Evolutionary conservation across 2,888 invertebrate genomes (phyloP), one percentile per base, ranked within the genome.

Genomic region (Leptopilina drosophilae): DNA sequence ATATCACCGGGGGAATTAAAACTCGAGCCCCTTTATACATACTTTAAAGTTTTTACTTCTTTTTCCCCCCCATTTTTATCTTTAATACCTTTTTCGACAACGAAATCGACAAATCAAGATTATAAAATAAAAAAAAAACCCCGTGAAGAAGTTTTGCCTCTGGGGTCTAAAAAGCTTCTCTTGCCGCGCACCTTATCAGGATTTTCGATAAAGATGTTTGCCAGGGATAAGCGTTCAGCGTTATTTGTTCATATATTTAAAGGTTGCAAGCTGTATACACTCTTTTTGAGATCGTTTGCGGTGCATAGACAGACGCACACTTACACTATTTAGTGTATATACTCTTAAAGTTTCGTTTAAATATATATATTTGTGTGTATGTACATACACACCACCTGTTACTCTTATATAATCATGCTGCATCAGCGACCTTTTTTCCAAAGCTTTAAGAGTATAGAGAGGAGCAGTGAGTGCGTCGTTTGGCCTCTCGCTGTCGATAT

Each of bases 201-300:
- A 85, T 84, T 83, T 69, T 82, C 85, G 88, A 89, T 88, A 87
- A 85, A 88, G 87, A 89, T 89, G 87, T 88, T 88, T 88, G 83
- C 84, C 77, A 80, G 77, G 83, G 87, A 89, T 88, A 88, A 88
- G 82, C 84, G 69, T 82, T 76, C 66, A 82, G 77, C 83, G 84
- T 85, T 85, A 85, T 88, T 86, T 87, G 85, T 83, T 80, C 79
- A 84, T 83, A 83, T 86, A 82, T 81, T 69, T 14, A 67, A 62
- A 62, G 20, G n/a, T 62, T 20, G 59, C 14, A 62, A 62, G 62
- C 62, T 62, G 62, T 62, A 62, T 83, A 80, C 79, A 82, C 82
- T 56, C 82, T 64, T 40, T 46, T 26, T 42, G 59, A 79, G 80
- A 86, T 87, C 85, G 85, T 85, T 87, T 84, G 85, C 78, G 80